Evolutionary conservation across 2,797 vertebrate genomes (phyloP), one percentile per base, ranked within the genome.

Genomic region (Propithecus perrieri): DNA sequence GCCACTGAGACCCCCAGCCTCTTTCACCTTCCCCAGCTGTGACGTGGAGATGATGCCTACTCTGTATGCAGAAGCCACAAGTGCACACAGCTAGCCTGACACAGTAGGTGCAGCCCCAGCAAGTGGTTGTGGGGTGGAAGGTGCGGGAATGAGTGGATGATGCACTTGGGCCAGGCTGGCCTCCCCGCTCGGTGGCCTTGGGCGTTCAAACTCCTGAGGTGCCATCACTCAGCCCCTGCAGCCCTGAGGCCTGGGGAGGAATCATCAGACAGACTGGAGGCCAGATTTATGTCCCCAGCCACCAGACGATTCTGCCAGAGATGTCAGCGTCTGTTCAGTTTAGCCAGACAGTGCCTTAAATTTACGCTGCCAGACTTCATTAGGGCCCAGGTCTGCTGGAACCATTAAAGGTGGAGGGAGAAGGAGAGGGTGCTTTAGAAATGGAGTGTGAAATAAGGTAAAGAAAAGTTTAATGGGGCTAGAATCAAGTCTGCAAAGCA

Each of bases 391-490:
- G 76, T 98, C 98, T 98, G 95, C 97, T 85, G 96, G 96, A 97
- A 89, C 93, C 93, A 97, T 98, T 98, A 98, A 96, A 97, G 63
- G 55, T 20, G 1, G 4, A 20, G 81, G 50, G 11, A 53, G 11
- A 96, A 90, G 97, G 97, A 97, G 85, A 98, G 94, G 97, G 94
- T 96, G 11, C 50, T 92, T 97, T 98, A 96, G 95, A 98, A 98
- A 98, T 98, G 98, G 97, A 97, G 94, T 98, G 98, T 98, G 98
- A 98, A 99, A 98, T 98, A 98, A 98, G 96, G 97, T 97, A 98
- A 98, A 98, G 97, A 98, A 98, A 98, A 98, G 96, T 98, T 98
- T 98, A 98, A 98, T 98, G 35, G 5, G 91, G 78, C 96, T 98
- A 97, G 95, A 98, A 98, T 98, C 98, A 98, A 98, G 97, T 97